Evolutionary conservation across 2,113 vertebrate species (phyloP).

Genomic region (Etheostoma spectabile): DNA sequence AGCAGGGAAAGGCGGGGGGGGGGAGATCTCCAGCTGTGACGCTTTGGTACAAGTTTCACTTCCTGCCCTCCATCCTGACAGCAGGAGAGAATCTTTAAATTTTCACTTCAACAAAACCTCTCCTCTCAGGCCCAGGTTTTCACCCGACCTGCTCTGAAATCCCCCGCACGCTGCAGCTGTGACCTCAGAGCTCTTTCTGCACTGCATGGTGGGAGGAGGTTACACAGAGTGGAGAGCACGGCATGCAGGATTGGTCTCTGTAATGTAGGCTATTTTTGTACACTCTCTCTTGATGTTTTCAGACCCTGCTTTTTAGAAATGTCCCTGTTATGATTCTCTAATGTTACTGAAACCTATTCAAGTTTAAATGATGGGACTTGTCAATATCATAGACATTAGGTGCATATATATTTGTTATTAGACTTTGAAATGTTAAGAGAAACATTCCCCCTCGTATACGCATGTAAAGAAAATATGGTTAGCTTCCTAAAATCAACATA

Average conservation of each 20-base stretch:
- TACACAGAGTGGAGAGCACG: conserved; percentile 51
- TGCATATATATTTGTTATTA: background rate
- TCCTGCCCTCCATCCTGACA: conserved; percentile 68
- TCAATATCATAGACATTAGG: background rate
- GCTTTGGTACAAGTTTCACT: conserved; percentile 68
- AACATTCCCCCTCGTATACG: background rate
- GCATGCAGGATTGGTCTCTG: conserved; percentile 52
- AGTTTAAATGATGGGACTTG: conserved; percentile 13
- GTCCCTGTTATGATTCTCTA: conserved; percentile 4
- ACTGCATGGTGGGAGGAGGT: conserved; percentile 68
- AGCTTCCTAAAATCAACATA: background rate
- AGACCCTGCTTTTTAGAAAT: conserved; percentile 37
- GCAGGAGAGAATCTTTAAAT: conserved; percentile 70
- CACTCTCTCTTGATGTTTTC: conserved; percentile 38
- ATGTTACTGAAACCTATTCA: conserved; percentile 7
- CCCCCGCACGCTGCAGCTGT: conserved; percentile 73
- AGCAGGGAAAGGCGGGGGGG: conserved; percentile 11
- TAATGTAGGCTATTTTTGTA: conserved; percentile 63
- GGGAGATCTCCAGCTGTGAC: conserved; percentile 66
- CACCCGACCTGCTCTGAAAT: conserved; percentile 63
- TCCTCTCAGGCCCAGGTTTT: conserved; percentile 66
- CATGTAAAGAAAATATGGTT: conserved; percentile 1
- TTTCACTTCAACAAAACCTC: conserved; percentile 61
- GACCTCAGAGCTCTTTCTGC: conserved; percentile 73
- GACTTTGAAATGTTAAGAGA: background rate